These are phyloP conservation scores for Aporrectodea caliginosa DNA, from an alignment of 1,140 invertebrate species.

Conservation along the genomic window DNA sequence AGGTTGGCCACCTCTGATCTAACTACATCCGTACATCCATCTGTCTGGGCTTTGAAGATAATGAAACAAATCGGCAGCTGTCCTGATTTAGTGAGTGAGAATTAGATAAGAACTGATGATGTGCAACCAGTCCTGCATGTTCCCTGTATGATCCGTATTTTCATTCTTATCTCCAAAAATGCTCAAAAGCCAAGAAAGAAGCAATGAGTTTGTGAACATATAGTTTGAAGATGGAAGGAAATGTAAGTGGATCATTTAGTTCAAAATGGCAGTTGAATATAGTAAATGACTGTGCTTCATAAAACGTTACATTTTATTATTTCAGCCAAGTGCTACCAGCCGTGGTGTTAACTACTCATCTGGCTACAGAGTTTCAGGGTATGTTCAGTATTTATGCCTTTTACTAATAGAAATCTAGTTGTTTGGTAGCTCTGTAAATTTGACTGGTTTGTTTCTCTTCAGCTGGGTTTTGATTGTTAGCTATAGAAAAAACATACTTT, in stretches of 20 bases:
- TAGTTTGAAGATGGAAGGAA: not conserved
- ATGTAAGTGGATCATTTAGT: not conserved
- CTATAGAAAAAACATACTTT: too few relatives aligned
- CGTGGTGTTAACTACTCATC: conserved; percentile 36
- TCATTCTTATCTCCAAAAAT: too few relatives aligned
- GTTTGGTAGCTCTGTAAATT: not conserved
- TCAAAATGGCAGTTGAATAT: not conserved
- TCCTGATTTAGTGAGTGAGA: too few relatives aligned
- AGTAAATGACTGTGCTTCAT: not conserved
- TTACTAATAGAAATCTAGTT: not conserved
- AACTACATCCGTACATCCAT: too few relatives aligned
- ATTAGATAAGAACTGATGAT: too few relatives aligned
- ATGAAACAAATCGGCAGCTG: too few relatives aligned
- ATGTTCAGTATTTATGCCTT: not conserved
- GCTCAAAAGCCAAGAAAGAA: too few relatives aligned
- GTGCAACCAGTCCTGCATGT: too few relatives aligned
- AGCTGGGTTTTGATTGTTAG: not conserved
- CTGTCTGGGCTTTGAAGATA: too few relatives aligned
- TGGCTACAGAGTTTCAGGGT: conserved; percentile 39
- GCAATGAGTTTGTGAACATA: not conserved
- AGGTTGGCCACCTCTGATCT: too few relatives aligned
- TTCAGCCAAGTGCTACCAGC: conserved; percentile 39
- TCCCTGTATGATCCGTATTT: too few relatives aligned
- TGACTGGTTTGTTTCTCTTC: not conserved
- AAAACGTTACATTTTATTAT: conserved; percentile 7